phyloP scores from a whole-genome alignment of 2,888 invertebrate species.

The Heliconius cydno region DNA sequence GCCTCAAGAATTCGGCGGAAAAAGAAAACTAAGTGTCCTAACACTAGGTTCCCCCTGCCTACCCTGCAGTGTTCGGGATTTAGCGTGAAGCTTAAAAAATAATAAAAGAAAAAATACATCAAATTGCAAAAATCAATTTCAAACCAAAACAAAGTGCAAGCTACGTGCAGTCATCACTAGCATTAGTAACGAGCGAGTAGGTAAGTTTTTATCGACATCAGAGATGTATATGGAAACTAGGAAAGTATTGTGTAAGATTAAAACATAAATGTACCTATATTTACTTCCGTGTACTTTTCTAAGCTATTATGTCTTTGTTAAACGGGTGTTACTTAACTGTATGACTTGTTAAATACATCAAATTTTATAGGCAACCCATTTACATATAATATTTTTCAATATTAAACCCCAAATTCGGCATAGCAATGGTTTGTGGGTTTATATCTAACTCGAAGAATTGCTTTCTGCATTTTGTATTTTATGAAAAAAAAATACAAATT shows the following conservation, averaged over 20 bases:
- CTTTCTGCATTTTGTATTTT: no score
- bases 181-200: neutral
- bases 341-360: neutral
- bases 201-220: conserved; percentile 13
- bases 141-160: neutral
- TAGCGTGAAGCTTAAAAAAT: neutral
- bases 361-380: neutral
- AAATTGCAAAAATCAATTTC: neutral
- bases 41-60: no score
- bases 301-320: conserved; percentile 12
- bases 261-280: conserved; percentile 17
- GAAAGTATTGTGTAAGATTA: conserved; percentile 35
- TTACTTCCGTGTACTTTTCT: neutral
- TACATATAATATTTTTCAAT: neutral
- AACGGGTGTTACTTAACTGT: conserved; percentile 2
- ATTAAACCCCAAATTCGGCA: neutral
- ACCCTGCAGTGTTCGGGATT: no score
- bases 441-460: neutral
- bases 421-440: neutral
- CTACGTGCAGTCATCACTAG: neutral
- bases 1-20: no score
- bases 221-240: conserved; percentile 29
- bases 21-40: no score
- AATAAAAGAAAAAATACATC: neutral
- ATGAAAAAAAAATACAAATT: no score